Conservation (phyloP, 2,888 invertebrate genomes). For the Mylabris sibirica region DNA sequence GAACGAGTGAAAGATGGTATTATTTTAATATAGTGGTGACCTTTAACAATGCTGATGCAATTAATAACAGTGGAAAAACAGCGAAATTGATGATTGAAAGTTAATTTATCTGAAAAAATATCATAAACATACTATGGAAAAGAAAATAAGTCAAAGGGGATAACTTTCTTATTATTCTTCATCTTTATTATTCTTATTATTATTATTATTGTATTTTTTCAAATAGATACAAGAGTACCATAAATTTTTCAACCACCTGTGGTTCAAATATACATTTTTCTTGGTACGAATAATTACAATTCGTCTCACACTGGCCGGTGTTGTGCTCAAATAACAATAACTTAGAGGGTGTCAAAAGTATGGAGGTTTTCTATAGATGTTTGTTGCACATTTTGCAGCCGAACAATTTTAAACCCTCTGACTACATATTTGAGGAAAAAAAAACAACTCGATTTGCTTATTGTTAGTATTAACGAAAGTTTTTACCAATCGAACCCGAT, state of each 20-base stretch:
- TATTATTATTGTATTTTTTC: not conserved
- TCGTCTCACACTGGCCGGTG: not conserved
- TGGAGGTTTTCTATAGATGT: not conserved
- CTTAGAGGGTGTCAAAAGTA: constrained; percentile 1
- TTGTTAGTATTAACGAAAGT: too few relatives aligned
- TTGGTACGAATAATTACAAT: constrained; percentile 12
- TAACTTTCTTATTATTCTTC: constrained; percentile 7
- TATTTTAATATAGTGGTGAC: constrained; percentile 9
- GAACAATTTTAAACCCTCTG: not conserved
- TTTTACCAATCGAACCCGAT: not conserved
- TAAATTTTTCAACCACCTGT: constrained; percentile 8
- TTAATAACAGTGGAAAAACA: not conserved
- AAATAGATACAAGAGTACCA: not conserved
- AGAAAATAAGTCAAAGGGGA: not conserved
- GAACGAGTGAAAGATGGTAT: constrained; percentile 8
- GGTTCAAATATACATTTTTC: constrained; percentile 7
- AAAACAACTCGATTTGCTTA: too few relatives aligned
- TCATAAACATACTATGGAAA: not conserved
- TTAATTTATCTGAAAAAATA: constrained; percentile 12
- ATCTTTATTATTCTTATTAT: too few relatives aligned
- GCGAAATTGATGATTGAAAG: constrained; percentile 12
- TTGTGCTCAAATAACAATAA: not conserved
- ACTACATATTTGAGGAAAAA: not conserved
- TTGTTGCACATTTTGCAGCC: not conserved
- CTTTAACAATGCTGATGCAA: constrained; percentile 14